These are phyloP conservation scores for Pseudomyrmex concolor DNA, from an alignment of 1,140 invertebrate genomes.

Conservation along the genomic window DNA sequence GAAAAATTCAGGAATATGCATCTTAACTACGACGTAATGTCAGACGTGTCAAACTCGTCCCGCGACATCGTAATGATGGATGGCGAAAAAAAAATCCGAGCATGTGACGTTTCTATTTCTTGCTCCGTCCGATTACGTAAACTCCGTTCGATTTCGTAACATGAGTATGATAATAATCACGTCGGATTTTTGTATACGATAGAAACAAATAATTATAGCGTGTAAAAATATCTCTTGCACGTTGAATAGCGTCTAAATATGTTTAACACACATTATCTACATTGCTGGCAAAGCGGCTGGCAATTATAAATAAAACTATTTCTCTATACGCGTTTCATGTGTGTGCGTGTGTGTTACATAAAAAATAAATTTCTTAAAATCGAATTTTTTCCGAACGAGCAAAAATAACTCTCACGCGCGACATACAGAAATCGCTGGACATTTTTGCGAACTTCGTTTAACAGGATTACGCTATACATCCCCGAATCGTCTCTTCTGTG, in stretches of 20 bases:
- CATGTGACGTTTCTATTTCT: slow-evolving; percentile 6
- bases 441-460: not conserved
- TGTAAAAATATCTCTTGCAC: too few relatives aligned
- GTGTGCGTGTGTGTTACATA: too few relatives aligned
- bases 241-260: too few relatives aligned
- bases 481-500: not conserved
- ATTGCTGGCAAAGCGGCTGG: too few relatives aligned
- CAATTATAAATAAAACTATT: too few relatives aligned
- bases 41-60: slow-evolving; percentile 15
- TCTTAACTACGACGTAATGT: not conserved
- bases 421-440: not conserved
- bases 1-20: slow-evolving; percentile 22
- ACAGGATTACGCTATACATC: not conserved
- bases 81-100: slow-evolving; percentile 10
- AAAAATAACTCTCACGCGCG: not conserved
- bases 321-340: too few relatives aligned
- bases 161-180: not conserved
- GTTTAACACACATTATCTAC: too few relatives aligned
- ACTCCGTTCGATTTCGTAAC: not conserved
- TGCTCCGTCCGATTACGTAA: not conserved
- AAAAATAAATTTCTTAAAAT: too few relatives aligned
- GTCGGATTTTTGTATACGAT: not conserved
- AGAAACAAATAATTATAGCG: too few relatives aligned
- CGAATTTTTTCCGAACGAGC: not conserved
- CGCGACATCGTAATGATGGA: slow-evolving; percentile 29